Evolutionary conservation across 2,113 vertebrate species (phyloP).

Genomic region (Brachyistius frenatus): DNA sequence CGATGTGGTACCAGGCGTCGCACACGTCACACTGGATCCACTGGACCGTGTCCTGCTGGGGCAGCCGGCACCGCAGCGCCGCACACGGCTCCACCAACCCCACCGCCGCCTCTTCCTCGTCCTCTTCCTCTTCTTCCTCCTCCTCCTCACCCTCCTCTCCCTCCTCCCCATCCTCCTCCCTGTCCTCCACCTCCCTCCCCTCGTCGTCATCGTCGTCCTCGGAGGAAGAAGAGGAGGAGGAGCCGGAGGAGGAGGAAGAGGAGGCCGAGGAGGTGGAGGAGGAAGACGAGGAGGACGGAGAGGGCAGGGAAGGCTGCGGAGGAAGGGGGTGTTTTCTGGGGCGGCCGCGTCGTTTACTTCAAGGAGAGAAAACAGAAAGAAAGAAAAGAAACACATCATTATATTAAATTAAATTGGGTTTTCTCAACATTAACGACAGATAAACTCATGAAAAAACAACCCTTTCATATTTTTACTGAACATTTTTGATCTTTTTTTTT

Average conservation of each 20-base stretch:
- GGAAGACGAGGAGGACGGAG: slow-evolving; percentile 78
- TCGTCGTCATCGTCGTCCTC: slow-evolving; percentile 34
- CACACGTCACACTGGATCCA: slow-evolving; percentile 93
- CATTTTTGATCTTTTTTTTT: no score
- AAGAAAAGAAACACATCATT: no score
- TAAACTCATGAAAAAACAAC: no score
- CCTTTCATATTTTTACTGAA: no score
- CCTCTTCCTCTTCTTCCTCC: slow-evolving; percentile 40
- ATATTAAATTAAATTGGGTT: no score
- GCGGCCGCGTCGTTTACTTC: slow-evolving; percentile 85
- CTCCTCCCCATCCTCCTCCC: slow-evolving; percentile 16
- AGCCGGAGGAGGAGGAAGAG: slow-evolving; percentile 71
- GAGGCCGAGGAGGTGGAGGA: slow-evolving; percentile 79
- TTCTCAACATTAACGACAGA: no score
- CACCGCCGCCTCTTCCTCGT: slow-evolving; percentile 16
- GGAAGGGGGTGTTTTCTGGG: slow-evolving; percentile 86
- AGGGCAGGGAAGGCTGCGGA: slow-evolving; percentile 70
- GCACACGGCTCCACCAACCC: slow-evolving; percentile 84
- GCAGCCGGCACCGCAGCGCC: slow-evolving; percentile 81
- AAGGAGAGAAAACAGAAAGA: background rate
- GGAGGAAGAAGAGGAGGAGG: slow-evolving; percentile 69
- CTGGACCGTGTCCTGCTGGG: slow-evolving; percentile 89
- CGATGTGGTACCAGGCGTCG: slow-evolving; percentile 89
- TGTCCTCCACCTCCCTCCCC: slow-evolving; percentile 57
- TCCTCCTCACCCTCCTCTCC: slow-evolving; percentile 49